phyloP scores from a whole-genome alignment of 2,888 invertebrate genomes.

The Melitaea athalia region DNA sequence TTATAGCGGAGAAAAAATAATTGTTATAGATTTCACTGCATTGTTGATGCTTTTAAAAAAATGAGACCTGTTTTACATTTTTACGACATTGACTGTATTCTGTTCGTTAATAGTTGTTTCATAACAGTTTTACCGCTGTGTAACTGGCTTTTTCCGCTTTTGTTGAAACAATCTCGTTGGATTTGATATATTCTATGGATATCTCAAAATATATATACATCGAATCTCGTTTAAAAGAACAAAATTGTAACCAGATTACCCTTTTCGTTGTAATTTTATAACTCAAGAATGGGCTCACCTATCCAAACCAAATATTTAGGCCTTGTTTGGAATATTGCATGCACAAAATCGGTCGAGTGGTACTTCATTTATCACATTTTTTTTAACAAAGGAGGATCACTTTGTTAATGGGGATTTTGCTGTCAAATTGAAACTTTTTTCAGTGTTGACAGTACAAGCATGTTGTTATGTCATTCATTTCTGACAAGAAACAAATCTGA shows the following conservation, averaged over 20 bases:
- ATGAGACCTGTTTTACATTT: background rate
- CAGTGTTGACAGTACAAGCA: no score
- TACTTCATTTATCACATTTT: no score
- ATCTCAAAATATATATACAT: background rate
- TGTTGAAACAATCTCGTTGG: background rate
- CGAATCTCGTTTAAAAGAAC: background rate
- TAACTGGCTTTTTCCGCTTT: background rate
- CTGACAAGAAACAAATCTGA: no score
- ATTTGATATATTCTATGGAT: background rate
- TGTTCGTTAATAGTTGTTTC: background rate
- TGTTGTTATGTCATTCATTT: no score
- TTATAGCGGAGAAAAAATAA: slow-evolving; percentile 15
- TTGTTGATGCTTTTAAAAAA: background rate
- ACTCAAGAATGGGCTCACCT: no score
- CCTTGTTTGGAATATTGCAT: no score
- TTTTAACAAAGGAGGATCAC: no score
- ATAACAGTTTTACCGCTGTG: background rate
- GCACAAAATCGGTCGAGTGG: no score
- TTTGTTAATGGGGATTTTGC: no score
- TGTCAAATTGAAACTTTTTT: no score
- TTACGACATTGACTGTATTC: background rate
- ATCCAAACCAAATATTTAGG: no score
- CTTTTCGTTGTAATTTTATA: no score
- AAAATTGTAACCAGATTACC: background rate
- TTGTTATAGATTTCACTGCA: background rate